These are phyloP conservation scores for Xestia sexstrigata DNA, from an alignment of 2,888 invertebrate species.

Conservation along the genomic window DNA sequence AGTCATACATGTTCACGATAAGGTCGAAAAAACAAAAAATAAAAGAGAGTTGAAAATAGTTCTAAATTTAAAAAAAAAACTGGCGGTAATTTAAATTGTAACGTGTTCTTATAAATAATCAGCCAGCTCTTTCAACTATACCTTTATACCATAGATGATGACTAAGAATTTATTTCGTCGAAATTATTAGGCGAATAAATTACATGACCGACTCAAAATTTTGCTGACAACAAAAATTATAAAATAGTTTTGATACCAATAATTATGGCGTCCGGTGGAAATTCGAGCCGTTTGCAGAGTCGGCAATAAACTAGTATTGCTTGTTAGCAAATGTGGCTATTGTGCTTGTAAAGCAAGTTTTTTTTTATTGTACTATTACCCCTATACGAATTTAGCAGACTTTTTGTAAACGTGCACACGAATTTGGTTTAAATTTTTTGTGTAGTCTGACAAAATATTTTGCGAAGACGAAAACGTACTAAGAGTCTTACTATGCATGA, in stretches of 20 bases:
- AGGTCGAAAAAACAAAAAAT: not conserved
- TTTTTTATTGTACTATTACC: constrained; percentile 49
- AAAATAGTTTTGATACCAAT: constrained; percentile 50
- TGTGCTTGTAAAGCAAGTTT: constrained; percentile 52
- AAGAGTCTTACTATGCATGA: not conserved
- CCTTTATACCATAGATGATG: constrained; percentile 7
- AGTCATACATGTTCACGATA: not conserved
- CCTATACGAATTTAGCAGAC: constrained; percentile 37
- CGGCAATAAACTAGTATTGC: constrained; percentile 62
- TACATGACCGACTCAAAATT: constrained; percentile 33
- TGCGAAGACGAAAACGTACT: not conserved
- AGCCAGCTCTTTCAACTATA: not conserved
- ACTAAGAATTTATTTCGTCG: not conserved
- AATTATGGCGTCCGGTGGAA: constrained; percentile 54
- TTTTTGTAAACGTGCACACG: constrained; percentile 13
- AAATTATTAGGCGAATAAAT: constrained; percentile 27
- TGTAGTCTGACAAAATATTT: not conserved
- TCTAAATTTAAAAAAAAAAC: not conserved
- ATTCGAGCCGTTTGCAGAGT: constrained; percentile 48
- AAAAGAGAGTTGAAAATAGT: not conserved
- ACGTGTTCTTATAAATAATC: not conserved
- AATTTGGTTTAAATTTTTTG: constrained; percentile 4
- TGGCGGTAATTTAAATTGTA: no score
- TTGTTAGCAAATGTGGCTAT: constrained; percentile 53
- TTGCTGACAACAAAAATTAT: constrained; percentile 40